Base-by-base conservation (phyloP, 1,140 invertebrate species). In the Drosophila eugracilis region DNA sequence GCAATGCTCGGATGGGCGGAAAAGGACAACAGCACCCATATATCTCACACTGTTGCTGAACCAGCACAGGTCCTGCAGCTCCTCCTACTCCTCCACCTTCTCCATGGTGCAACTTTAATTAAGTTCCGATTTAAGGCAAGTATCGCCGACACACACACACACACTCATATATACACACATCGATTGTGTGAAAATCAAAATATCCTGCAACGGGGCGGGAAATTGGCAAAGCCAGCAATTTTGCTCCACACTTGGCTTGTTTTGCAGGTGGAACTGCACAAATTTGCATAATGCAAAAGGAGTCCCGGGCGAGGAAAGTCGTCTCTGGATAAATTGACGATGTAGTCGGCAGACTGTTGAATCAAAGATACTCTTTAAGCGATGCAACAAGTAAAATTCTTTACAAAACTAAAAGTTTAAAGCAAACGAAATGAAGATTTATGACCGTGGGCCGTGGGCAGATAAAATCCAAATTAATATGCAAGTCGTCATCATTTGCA, bases 401-500 rank as follows among this genome's bases (percentile, higher is more conserved):
- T 17, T 21, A 0, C 22, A 30, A 30, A 42, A 44, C 14, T 36
- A 19, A 32, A 59, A 71, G n/a, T 45, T 22, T 7, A 26, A 65
- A 72, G 10, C 1, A n/a, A n/a, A n/a, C 12, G n/a, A 24, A 44
- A 85, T 80, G 50, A 73, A 74, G 62, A 80, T 86, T 67, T 80
- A 80, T 86, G 66, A 19, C 48, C 41, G 14, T 26, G 10, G 30
- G 41, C 24, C 37, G 39, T 48, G 70, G 59, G 47, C 45, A 71
- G 54, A 57, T 47, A 50, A 57, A 66, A 70, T 75, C 55, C 49
- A 66, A 75, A 85, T 86, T 81, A 70, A 67, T 65, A 74, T 77
- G 81, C 63, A 70, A 74, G 63, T 75, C 67, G 67, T 74, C 69
- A 66, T 75, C 50, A 88, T 85, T 86, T 86, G 72, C 80, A 85